Evolutionary conservation across 2,888 invertebrate species (phyloP).

Genomic region (Nomada goodeniana): DNA sequence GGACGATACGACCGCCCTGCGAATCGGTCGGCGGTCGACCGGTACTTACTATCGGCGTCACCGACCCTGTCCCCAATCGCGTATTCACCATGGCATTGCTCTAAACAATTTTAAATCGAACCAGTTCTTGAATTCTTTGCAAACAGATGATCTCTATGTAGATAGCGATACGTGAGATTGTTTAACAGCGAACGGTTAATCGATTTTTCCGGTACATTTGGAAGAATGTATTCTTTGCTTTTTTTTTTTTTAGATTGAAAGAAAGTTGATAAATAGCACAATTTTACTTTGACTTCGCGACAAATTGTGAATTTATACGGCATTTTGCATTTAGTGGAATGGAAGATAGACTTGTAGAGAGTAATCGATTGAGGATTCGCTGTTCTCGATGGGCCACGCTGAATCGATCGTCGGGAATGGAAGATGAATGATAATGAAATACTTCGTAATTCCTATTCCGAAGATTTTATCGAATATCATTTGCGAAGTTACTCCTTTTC

Average conservation of each 20-base stretch:
- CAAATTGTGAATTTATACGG: too few relatives aligned
- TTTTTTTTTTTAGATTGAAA: too few relatives aligned
- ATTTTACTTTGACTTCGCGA: too few relatives aligned
- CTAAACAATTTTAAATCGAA: slow-evolving; percentile 66
- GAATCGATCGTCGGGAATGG: slow-evolving; percentile 14
- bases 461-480: slow-evolving; percentile 59
- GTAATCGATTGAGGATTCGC: slow-evolving; percentile 29
- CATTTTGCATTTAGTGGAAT: too few relatives aligned
- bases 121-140: slow-evolving; percentile 15
- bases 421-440: slow-evolving; percentile 20
- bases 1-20: slow-evolving; percentile 79
- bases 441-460: slow-evolving; percentile 21
- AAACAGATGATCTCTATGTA: not conserved
- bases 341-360: not conserved
- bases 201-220: not conserved
- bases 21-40: slow-evolving; percentile 69
- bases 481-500: slow-evolving; percentile 1
- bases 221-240: too few relatives aligned
- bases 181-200: slow-evolving; percentile 18
- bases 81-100: slow-evolving; percentile 72
- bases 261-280: too few relatives aligned
- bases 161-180: not conserved
- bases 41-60: slow-evolving; percentile 67
- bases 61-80: slow-evolving; percentile 63
- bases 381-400: slow-evolving; percentile 13